Conservation (phyloP, 2,888 invertebrate genomes). For the Thera britannica region DNA sequence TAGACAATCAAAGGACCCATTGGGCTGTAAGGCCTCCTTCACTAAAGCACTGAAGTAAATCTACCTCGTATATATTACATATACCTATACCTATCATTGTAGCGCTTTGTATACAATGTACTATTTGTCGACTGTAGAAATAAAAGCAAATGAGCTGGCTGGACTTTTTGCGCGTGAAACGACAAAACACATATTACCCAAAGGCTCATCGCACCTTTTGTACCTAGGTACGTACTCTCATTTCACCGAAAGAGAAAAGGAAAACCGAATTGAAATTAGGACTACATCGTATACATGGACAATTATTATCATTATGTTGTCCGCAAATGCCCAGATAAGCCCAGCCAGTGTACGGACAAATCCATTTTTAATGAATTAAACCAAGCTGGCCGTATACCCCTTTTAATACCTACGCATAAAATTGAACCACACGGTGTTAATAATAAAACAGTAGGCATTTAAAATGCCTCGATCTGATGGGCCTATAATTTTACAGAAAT, state of each 20-base stretch:
- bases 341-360: conserved; percentile 29
- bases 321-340: conserved; percentile 34
- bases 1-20: no score
- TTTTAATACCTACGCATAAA: conserved; percentile 36
- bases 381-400: conserved; percentile 34
- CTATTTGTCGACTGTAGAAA: no score
- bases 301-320: conserved; percentile 39
- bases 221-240: not conserved
- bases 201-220: not conserved
- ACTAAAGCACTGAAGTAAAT: no score
- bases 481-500: not conserved
- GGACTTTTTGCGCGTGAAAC: not conserved
- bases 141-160: no score
- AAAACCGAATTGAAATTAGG: conserved; percentile 15
- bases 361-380: conserved; percentile 46
- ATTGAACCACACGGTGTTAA: conserved; percentile 34
- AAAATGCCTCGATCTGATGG: not conserved
- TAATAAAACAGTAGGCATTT: conserved; percentile 35
- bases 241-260: conserved; percentile 2
- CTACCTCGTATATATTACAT: no score
- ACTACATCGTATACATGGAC: conserved; percentile 27
- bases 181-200: not conserved
- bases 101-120: no score
- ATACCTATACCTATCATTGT: no score
- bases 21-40: no score